phyloP scores from a whole-genome alignment of 2,113 vertebrate genomes.

The Pelecanoides urinatrix region DNA sequence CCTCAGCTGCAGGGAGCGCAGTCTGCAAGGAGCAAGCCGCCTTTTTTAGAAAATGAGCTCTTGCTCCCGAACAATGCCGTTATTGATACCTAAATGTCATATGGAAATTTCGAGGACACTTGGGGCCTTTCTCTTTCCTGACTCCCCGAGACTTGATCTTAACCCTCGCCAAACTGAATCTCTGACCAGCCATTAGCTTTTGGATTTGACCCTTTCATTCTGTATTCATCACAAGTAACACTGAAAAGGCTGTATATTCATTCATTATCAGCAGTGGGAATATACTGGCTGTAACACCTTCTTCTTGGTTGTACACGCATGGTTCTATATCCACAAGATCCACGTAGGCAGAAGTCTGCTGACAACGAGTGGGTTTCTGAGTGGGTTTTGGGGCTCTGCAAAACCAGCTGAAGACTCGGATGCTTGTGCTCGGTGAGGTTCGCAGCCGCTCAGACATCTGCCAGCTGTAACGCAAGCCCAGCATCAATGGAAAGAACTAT shows the following conservation, averaged over 20 bases:
- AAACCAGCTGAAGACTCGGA: not conserved
- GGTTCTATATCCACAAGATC: not conserved
- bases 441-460: not conserved
- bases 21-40: slow-evolving; percentile 5
- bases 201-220: slow-evolving; percentile 32
- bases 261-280: not conserved
- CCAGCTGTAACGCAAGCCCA: not conserved
- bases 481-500: not conserved
- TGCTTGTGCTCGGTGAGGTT: not conserved
- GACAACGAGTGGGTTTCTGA: not conserved
- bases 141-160: slow-evolving; percentile 63
- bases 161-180: slow-evolving; percentile 56
- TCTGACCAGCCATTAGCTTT: slow-evolving; percentile 43
- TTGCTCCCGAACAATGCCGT: slow-evolving; percentile 53
- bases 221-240: slow-evolving; percentile 13
- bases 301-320: fast-evolving
- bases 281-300: not conserved
- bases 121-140: slow-evolving; percentile 69
- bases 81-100: slow-evolving; percentile 77
- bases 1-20: not conserved
- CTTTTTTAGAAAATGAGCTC: slow-evolving; percentile 55
- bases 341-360: not conserved
- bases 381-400: not conserved
- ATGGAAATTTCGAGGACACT: slow-evolving; percentile 75
- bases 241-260: not conserved